Evolutionary conservation across 1,140 invertebrate species (phyloP), one percentile per base, ranked within the genome.

Genomic region (Spodoptera frugiperda): DNA sequence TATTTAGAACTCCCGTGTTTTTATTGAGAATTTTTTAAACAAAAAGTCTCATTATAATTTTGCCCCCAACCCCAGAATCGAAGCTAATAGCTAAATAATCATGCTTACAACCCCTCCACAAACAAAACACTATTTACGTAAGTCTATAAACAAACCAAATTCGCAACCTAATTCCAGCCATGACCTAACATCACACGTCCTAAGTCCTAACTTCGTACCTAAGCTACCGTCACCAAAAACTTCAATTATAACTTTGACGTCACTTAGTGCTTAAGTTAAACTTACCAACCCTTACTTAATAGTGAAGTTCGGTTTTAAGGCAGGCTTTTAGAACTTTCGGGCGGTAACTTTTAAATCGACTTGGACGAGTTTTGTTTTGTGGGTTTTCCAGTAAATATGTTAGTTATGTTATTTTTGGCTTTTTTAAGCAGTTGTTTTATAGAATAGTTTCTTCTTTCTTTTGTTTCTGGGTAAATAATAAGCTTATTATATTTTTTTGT

Each of bases 221-320:
- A 39, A 39, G 33, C 19, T 15, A 19, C 30, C 57, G 57, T 61
- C 57, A 61, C 57, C 59, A 63, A 63, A 63, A 63, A 63, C 59
- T 63, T 63, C 33, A 63, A 63, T 63, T 44, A 44, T 44, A 63
- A 63, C 33, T 63, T 63, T 11, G 15, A 2, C 15, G 33, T 19
- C 59, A 57, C 54, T 57, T 30, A 57, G 15, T 11, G 33, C 33
- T 15, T 19, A 61, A 11, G n/a, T 61, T 61, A 61, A 44, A 44
- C 57, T 61, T n/a, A 30, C 8, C 33, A 44, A 44, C 57, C 57
- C 33, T 61, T 44, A 61, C 30, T 61, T 61, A 61, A 44, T 39
- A 61, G 57, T 61, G 12, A 61, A 61, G 33, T 61, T 61, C 12
- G 10, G 54, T 57, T 14, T 33, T 15, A 44, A 61, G 57, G 57